Evolutionary conservation across 1,140 invertebrate genomes (phyloP), one percentile per base, ranked within the genome.

Genomic region (Ruditapes philippinarum): DNA sequence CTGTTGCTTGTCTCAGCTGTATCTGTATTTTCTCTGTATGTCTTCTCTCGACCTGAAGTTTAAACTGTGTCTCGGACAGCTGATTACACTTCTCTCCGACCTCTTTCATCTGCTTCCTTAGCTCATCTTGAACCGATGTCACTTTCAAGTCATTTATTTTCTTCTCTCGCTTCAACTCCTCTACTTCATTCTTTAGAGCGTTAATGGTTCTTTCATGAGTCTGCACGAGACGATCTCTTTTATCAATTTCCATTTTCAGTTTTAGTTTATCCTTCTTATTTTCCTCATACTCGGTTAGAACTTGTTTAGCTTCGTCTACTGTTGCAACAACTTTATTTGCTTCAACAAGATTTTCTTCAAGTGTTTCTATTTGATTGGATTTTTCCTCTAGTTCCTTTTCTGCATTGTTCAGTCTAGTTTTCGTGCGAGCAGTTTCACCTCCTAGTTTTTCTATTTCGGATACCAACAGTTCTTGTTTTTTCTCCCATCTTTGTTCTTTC

Each of bases 201-300:
- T 7, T 12, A n/a, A 73, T 74, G n/a, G 42, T 74, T 60, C 54
- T 82, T 38, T 89, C 87, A 22, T 36, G 22, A 25, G 68, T 87
- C 60, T 74, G 65, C n/a, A 88, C 70, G 31, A 87, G 70, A 51
- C 65, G 74, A 33, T 91, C 88, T 54, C 88, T 60, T 19, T 89
- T 83, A 45, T 92, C 92, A 7, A 92, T 73, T 5, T 91, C 90
- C 78, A 91, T 62, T 84, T 92, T 92, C 25, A 88, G 42, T 31
- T 70, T 84, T 17, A 91, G 40, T n/a, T 91, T 51, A 62, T 92
- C 92, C 25, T 91, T 76, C 62, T 89, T 74, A 31, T 78, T 38
- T 38, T 87, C 60, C 9, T 92, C 87, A 51, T 81, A 79, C 57
- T 89, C 85, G 11, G 73, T 80, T 22, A 90, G 51, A 28, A 90